These are phyloP conservation scores for Apamea sordens DNA, from an alignment of 2,888 invertebrate genomes.

Conservation along the genomic window DNA sequence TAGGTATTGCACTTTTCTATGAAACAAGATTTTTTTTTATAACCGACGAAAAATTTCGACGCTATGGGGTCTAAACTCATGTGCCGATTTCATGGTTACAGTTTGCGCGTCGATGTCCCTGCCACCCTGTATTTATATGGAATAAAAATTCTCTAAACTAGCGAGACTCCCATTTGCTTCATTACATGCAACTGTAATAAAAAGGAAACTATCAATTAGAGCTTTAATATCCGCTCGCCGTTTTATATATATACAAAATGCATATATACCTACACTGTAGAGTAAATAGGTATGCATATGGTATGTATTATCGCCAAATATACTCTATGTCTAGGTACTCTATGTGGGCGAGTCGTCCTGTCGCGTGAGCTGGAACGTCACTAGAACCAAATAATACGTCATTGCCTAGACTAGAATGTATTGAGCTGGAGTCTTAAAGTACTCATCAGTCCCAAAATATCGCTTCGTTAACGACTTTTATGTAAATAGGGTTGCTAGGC, in stretches of 20 bases:
- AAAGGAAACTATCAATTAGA: slow-evolving; percentile 47
- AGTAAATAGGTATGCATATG: slow-evolving; percentile 1
- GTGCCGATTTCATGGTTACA: too few species aligned
- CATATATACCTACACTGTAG: background rate
- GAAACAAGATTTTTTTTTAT: too few species aligned
- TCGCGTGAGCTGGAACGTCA: slow-evolving; percentile 35
- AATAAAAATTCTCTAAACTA: background rate
- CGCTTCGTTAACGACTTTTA: slow-evolving; percentile 27
- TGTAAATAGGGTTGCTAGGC: slow-evolving; percentile 36
- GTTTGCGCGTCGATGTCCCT: too few species aligned
- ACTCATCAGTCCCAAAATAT: slow-evolving; percentile 41
- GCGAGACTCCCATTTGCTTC: background rate
- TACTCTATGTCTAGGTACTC: background rate
- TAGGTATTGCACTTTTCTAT: too few species aligned
- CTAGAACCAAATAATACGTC: slow-evolving; percentile 17
- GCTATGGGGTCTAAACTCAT: too few species aligned
- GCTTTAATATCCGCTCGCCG: slow-evolving; percentile 20
- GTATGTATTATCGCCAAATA: slow-evolving; percentile 15
- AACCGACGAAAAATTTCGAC: too few species aligned
- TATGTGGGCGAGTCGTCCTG: slow-evolving; percentile 17
- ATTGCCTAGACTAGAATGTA: slow-evolving; percentile 31
- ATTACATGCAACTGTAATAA: slow-evolving; percentile 30
- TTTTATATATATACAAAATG: slow-evolving; percentile 11
- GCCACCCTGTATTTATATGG: too few species aligned
- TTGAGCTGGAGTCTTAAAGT: slow-evolving; percentile 51